Evolutionary conservation across 1,140 invertebrate species (phyloP), one percentile per base, ranked within the genome.

Genomic region (Hormaphis cornu): DNA sequence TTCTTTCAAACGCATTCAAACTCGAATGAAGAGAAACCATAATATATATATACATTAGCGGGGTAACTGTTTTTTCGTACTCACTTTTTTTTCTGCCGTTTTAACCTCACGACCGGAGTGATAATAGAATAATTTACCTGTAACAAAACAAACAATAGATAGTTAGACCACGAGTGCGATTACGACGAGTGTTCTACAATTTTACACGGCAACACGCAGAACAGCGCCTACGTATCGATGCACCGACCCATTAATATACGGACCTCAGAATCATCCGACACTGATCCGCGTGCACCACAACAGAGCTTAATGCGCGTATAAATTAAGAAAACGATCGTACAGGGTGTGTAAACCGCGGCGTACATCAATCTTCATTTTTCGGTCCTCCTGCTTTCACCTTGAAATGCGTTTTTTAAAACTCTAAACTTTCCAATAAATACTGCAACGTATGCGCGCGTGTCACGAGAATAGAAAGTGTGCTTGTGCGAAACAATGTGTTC

Each of bases 61-160:
- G n/a, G n/a, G n/a, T n/a, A n/a, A n/a, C n/a, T n/a, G n/a, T 58
- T 58, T n/a, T n/a, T n/a, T 6, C 5, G 12, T 40, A 58, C 54
- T 58, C 35, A 58, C 54, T 40, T 58, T 40, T 58, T 58, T n/a
- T n/a, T n/a, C n/a, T 56, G 33, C 20, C 7, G n/a, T 58, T n/a
- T 24, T 16, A 40, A 58, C 24, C 20, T 37, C 16, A 24, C 40
- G 40, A 58, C 20, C 54, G 8, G 24, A 58, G 20, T 58, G 33
- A 40, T 58, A 58, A 26, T n/a, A 58, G 46, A 42, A 63, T 24
- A 40, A 8, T 14, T 5, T 46, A 61, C 58, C 58, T 61, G 40
- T 18, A 63, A 63, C 58, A 63, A 63, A 63, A 63, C 26, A 63
- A 63, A 63, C n/a, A 63, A 63, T 63, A 63, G 16, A 30, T n/a